These are phyloP conservation scores for Diarsia mendica DNA, from an alignment of 2,888 invertebrate genomes.

Conservation along the genomic window DNA sequence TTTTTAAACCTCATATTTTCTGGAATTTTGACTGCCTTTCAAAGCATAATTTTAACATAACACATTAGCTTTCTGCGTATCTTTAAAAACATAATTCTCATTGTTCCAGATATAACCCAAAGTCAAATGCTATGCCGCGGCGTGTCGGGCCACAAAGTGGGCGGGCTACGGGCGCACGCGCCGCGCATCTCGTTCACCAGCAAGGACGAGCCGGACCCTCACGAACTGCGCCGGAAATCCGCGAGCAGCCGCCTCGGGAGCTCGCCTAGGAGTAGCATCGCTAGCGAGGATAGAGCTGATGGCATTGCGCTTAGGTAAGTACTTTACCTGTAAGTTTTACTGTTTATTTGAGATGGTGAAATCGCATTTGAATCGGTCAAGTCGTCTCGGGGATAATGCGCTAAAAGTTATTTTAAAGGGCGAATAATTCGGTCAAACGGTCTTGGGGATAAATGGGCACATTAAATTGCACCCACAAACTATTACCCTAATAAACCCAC, in stretches of 20 bases:
- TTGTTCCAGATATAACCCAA: slow-evolving; percentile 82
- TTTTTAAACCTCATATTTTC: too few species aligned
- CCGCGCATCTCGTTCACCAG: slow-evolving; percentile 86
- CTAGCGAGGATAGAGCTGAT: slow-evolving; percentile 86
- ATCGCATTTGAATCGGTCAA: not conserved
- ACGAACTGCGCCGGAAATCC: slow-evolving; percentile 84
- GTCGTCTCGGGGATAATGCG: not conserved
- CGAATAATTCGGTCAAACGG: not conserved
- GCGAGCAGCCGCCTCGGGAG: slow-evolving; percentile 86
- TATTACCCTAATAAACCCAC: too few species aligned
- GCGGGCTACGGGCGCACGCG: slow-evolving; percentile 84
- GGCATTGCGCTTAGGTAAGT: slow-evolving; percentile 91
- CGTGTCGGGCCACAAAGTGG: slow-evolving; percentile 83
- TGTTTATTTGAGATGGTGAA: not conserved
- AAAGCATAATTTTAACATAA: too few species aligned
- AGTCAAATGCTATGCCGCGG: slow-evolving; percentile 87
- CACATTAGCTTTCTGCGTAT: not conserved
- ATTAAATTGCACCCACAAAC: too few species aligned
- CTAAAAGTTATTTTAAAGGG: not conserved
- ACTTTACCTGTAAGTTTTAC: not conserved
- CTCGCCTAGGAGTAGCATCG: slow-evolving; percentile 87
- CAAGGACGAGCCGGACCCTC: slow-evolving; percentile 82
- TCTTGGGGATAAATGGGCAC: not conserved
- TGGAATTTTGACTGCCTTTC: too few species aligned
- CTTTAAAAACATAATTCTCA: not conserved